Conservation (phyloP, 2,113 vertebrate species). For the Hippolais icterina region DNA sequence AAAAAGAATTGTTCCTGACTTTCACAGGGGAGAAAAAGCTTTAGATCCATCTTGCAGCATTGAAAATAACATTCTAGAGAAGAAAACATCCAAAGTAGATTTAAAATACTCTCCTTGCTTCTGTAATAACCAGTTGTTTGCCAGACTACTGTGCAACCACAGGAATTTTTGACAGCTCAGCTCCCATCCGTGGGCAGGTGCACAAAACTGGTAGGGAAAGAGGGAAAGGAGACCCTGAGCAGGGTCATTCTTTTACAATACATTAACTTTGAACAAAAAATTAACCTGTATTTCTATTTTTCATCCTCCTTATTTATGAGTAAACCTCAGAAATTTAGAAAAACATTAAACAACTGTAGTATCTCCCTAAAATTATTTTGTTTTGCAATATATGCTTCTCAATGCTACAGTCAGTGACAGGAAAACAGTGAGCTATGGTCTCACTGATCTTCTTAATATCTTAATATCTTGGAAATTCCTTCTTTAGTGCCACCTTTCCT, state of each 20-base stretch:
- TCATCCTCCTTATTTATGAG: neutral
- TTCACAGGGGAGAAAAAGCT: neutral
- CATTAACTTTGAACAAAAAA: neutral
- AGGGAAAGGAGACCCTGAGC: neutral
- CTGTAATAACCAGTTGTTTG: neutral
- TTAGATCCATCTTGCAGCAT: neutral
- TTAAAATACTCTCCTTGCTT: neutral
- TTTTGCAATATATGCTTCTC: neutral
- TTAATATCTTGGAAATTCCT: neutral
- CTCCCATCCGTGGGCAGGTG: neutral
- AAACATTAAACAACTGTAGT: neutral
- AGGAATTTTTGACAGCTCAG: neutral
- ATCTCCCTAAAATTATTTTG: neutral
- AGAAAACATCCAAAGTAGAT: neutral
- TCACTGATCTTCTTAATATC: neutral
- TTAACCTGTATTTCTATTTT: neutral
- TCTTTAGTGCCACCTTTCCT: neutral
- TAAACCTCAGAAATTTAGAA: neutral
- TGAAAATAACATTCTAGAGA: neutral
- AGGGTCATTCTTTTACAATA: neutral
- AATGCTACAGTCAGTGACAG: neutral
- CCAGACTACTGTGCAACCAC: neutral
- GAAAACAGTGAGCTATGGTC: neutral
- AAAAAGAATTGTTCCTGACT: neutral
- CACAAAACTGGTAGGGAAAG: neutral